Evolutionary conservation across 2,113 vertebrate genomes (phyloP).

Genomic region (Rhinoderma darwinii): DNA sequence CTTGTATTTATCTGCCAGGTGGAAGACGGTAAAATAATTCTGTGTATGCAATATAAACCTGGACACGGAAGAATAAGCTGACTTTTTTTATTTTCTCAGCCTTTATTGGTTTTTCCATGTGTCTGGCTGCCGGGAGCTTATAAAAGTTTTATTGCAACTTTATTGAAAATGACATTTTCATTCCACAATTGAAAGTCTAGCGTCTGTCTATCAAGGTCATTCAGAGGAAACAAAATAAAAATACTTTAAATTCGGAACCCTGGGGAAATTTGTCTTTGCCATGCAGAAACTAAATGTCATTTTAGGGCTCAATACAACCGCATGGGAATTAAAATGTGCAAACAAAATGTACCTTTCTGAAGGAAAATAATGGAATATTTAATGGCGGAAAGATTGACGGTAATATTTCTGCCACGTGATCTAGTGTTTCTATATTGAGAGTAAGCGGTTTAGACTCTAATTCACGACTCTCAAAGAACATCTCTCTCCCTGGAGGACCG

Average conservation of each 20-base stretch:
- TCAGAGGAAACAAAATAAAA: neutral
- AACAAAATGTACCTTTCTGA: neutral
- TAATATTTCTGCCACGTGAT: too few species aligned
- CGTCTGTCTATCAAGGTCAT: slow-evolving; percentile 7
- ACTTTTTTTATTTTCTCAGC: neutral
- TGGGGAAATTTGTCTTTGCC: slow-evolving; percentile 2
- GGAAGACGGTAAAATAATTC: neutral
- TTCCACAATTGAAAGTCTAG: slow-evolving; percentile 17
- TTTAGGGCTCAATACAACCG: neutral
- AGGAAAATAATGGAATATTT: neutral
- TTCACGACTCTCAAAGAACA: too few species aligned
- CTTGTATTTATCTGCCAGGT: neutral
- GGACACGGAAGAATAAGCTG: neutral
- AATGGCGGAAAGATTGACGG: neutral
- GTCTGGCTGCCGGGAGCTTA: slow-evolving; percentile 9
- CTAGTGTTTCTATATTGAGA: too few species aligned
- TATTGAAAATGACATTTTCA: slow-evolving; percentile 45
- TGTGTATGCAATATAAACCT: neutral
- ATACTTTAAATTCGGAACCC: neutral
- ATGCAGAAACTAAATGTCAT: slow-evolving; percentile 7
- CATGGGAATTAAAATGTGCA: neutral
- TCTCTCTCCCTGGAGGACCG: too few species aligned
- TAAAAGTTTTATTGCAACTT: slow-evolving; percentile 6
- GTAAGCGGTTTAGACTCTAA: too few species aligned
- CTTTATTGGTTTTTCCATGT: neutral